Conservation (phyloP, 92 coral and sea anemone species). For the Anthopleura xanthogrammica region DNA sequence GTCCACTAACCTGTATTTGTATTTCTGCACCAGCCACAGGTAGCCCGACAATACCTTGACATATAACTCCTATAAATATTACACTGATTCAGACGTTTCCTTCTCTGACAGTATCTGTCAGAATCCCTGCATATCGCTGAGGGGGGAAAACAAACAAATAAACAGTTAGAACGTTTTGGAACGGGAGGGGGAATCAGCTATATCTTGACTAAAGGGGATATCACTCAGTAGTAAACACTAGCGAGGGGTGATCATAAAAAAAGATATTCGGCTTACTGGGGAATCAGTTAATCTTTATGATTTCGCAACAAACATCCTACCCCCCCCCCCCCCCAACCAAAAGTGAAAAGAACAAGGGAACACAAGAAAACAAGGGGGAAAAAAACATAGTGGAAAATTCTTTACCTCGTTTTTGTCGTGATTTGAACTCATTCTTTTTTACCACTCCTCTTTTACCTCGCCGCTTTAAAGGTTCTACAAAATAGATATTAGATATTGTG, state of each 20-base stretch:
- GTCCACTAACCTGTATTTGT: slow-evolving; percentile 8
- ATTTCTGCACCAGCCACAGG: slow-evolving; percentile 46
- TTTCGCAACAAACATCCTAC: too few species aligned
- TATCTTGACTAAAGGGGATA: neutral
- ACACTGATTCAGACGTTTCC: slow-evolving; percentile 38
- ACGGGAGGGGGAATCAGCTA: neutral
- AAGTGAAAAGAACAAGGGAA: neutral
- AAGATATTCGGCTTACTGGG: too few species aligned
- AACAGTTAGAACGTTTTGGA: too few species aligned
- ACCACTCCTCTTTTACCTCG: neutral
- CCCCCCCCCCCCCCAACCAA: too few species aligned
- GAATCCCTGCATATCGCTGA: slow-evolving; percentile 48
- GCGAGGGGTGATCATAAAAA: too few species aligned
- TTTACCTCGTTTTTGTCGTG: neutral
- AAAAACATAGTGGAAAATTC: too few species aligned
- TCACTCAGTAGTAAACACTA: too few species aligned
- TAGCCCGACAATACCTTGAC: slow-evolving; percentile 40
- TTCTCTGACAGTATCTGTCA: slow-evolving; percentile 16
- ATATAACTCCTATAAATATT: slow-evolving; percentile 27
- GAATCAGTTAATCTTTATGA: too few species aligned
- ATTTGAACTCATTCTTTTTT: neutral
- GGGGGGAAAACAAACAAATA: neutral
- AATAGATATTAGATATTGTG: neutral
- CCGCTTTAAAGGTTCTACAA: neutral
- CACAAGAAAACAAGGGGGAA: neutral